Evolutionary conservation across 1,140 invertebrate species (phyloP).

Genomic region (Rhyacophila brunnea): DNA sequence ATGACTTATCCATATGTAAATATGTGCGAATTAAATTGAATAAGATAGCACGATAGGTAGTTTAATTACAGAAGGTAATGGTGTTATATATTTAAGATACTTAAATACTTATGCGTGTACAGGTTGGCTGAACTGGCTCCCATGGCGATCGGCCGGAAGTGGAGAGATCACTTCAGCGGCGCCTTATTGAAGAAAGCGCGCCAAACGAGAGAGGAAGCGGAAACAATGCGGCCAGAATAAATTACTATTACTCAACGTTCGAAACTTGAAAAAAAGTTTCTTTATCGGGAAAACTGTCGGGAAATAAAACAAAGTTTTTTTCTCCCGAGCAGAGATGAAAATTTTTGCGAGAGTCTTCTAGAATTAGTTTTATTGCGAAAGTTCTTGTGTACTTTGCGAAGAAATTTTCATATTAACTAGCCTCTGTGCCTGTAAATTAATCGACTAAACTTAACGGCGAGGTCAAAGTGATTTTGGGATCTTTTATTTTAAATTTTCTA

Average conservation of each 20-base stretch:
- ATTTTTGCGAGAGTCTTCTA: not conserved
- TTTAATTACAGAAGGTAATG: no score
- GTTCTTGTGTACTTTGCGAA: conserved; percentile 1
- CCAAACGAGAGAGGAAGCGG: not conserved
- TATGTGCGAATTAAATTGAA: no score
- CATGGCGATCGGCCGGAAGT: not conserved
- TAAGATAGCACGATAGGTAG: no score
- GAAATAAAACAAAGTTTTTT: conserved; percentile 1
- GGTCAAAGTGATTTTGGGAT: no score
- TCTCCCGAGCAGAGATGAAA: not conserved
- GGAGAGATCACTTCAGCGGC: conserved; percentile 5
- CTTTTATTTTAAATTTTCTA: no score
- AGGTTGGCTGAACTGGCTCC: not conserved
- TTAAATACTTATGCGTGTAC: no score
- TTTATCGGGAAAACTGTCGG: conserved; percentile 6
- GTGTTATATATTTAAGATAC: no score
- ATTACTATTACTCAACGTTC: conserved; percentile 8
- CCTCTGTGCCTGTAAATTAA: no score
- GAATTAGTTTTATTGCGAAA: conserved; percentile 6
- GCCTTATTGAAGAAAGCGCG: conserved; percentile 5
- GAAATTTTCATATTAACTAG: not conserved
- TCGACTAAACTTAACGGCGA: no score
- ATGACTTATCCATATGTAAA: no score
- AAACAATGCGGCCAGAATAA: conserved; percentile 9
- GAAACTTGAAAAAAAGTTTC: conserved; percentile 5